These are phyloP conservation scores for Drosophila repletoides DNA, from an alignment of 1,140 invertebrate genomes.

Conservation along the genomic window DNA sequence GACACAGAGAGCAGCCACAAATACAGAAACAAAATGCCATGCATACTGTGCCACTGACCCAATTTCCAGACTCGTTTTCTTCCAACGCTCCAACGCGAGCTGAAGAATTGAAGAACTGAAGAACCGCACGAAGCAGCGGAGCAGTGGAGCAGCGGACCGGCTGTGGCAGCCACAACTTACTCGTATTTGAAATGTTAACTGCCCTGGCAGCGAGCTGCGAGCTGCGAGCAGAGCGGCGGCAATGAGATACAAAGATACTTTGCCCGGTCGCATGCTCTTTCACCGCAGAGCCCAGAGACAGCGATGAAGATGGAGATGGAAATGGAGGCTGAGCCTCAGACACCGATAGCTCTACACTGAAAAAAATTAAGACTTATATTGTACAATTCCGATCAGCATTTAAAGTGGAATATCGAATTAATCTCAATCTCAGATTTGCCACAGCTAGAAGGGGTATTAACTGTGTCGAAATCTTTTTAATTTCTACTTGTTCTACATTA, in stretches of 20 bases:
- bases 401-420: too few relatives aligned
- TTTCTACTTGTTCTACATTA: too few relatives aligned
- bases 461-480: too few relatives aligned
- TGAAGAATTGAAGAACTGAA: too few relatives aligned
- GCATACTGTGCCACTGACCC: slow-evolving; percentile 81
- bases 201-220: slow-evolving; percentile 13
- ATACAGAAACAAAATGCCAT: slow-evolving; percentile 65
- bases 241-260: slow-evolving; percentile 70
- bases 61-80: slow-evolving; percentile 75
- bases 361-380: too few relatives aligned
- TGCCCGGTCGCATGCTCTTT: slow-evolving; percentile 62
- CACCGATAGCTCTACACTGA: slow-evolving; percentile 24
- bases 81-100: slow-evolving; percentile 16
- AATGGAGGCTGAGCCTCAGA: slow-evolving; percentile 17
- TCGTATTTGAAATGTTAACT: slow-evolving; percentile 73
- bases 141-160: slow-evolving; percentile 12
- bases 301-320: not conserved
- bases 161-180: slow-evolving; percentile 62
- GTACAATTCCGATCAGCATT: too few relatives aligned
- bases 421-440: too few relatives aligned
- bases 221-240: slow-evolving; percentile 8
- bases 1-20: slow-evolving; percentile 31
- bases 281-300: slow-evolving; percentile 45
- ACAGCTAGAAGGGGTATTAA: too few relatives aligned
- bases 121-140: slow-evolving; percentile 45